Conservation (phyloP, 2,113 vertebrate species). For the Zapornia atra region DNA sequence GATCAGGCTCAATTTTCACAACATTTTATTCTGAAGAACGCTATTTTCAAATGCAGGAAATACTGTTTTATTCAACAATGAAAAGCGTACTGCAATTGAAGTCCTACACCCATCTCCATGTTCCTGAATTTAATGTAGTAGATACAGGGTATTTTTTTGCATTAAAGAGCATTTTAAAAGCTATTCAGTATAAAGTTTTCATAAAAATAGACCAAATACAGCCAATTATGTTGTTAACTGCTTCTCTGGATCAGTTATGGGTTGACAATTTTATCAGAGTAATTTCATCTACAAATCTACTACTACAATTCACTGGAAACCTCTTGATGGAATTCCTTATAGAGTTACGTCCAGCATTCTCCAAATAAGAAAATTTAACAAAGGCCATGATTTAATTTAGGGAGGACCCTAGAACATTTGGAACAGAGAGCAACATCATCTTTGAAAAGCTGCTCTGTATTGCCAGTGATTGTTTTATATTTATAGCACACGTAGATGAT, state of each 20-base stretch:
- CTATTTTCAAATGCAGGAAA: not conserved
- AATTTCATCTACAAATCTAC: not conserved
- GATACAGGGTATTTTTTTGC: not conserved
- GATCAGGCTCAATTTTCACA: not conserved
- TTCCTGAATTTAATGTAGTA: not conserved
- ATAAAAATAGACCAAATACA: not conserved
- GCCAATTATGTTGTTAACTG: not conserved
- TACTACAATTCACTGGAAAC: not conserved
- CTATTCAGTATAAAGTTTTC: not conserved
- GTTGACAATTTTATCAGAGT: not conserved
- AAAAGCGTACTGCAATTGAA: not conserved
- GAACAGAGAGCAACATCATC: not conserved
- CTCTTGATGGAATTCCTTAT: not conserved
- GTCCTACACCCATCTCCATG: not conserved
- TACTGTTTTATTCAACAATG: not conserved
- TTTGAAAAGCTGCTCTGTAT: not conserved
- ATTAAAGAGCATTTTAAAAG: not conserved
- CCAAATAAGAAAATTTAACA: not conserved
- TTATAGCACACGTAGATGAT: not conserved
- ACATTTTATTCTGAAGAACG: not conserved
- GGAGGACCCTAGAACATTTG: not conserved
- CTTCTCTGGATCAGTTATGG: not conserved
- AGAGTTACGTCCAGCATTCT: not conserved
- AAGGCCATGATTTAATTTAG: not conserved
- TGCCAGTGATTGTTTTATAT: not conserved